phyloP scores from a whole-genome alignment of 2,797 vertebrate species.

The Limosa lapponica region DNA sequence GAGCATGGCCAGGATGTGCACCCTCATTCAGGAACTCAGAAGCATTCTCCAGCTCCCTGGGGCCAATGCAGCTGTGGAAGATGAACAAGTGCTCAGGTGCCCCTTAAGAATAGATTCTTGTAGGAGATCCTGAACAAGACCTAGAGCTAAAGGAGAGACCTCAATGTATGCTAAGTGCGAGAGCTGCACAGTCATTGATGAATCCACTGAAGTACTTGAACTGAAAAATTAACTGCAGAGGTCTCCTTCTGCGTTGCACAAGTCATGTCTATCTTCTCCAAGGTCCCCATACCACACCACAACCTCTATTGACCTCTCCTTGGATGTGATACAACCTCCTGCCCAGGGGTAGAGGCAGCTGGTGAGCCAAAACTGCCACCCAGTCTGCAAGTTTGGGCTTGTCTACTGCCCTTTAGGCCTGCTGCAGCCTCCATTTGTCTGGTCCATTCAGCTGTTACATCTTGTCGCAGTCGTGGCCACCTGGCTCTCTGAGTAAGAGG shows the following conservation, averaged over 20 bases:
- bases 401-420: background rate
- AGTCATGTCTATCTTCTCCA: background rate
- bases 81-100: background rate
- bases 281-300: background rate
- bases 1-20: background rate
- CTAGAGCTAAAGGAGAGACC: background rate
- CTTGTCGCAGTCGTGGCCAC: background rate
- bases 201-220: background rate
- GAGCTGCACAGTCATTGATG: background rate
- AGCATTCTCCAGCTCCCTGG: background rate
- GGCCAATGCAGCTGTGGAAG: fast-evolving
- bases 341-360: background rate
- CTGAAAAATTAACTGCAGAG: background rate
- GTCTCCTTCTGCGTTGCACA: background rate
- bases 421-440: background rate
- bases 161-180: background rate
- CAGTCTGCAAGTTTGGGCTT: background rate
- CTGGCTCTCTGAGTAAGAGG: background rate
- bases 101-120: background rate
- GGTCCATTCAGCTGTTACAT: background rate
- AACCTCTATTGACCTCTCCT: background rate
- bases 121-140: background rate
- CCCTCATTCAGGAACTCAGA: background rate
- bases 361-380: background rate
- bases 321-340: background rate